Evolutionary conservation across 2,797 vertebrate genomes (phyloP), one percentile per base, ranked within the genome.

Genomic region (Falco biarmicus): DNA sequence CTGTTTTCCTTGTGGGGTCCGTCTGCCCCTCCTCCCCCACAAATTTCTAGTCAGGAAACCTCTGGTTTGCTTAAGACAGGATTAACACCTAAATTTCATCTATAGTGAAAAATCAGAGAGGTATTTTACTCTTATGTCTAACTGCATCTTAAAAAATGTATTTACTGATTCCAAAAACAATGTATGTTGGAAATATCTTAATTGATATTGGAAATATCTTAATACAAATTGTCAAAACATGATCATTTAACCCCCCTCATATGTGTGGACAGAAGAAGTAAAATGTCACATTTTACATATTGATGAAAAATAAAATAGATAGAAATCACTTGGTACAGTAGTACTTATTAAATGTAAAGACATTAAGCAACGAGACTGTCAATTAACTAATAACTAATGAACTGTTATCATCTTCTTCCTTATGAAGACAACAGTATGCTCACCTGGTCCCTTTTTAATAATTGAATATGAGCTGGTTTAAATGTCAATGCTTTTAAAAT

Each of bases 311-410:
- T 24, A 19, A 45, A 93, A 66, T 9, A 19, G 31, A 47, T 50
- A 28, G 60, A 94, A 89, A 45, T 61, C 47, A 65, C 32, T 29
- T 7, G 5, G 25, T 68, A 80, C n/a, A 61, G 25, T 51, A 37
- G 6, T 57, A 54, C 61, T 41, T 81, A 48, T 45, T 39, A 80
- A 61, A 82, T 39, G 8, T 24, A 57, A 90, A 94, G n/a, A 28
- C 45, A 85, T 79, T 53, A 53, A 70, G 66, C 5, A 10, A 47
- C 18, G 19, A 94, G n/a, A 53, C 25, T 61, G 57, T 56, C 22
- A 75, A 54, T 83, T 91, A 64, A 82, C 89, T 90, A 91, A 78
- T 43, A 95, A 91, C 56, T 75, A 54, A 94, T 25, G 50, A 88
- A 76, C 59, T 64, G 20, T 43, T 73, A 53, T 5, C 69, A 85